Base-by-base conservation (phyloP, 92 coral and sea anemone genomes). In the Virgularia gustaviana region DNA sequence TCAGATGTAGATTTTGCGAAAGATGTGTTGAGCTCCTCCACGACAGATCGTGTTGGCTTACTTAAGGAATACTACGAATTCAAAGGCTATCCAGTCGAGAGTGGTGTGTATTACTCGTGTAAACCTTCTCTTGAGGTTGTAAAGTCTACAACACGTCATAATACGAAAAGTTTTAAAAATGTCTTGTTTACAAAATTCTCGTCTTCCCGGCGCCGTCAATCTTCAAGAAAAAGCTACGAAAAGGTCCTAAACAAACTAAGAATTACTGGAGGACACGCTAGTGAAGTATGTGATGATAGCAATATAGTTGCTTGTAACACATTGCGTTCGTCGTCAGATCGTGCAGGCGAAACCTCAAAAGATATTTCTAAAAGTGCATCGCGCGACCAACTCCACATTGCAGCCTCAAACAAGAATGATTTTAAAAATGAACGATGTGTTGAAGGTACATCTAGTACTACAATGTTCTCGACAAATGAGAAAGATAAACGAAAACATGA, bases 1-100 rank as follows among this genome's bases (percentile, higher is more conserved):
- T 86, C 91, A 71, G 89, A 81, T 49, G 75, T 81, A 55, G 85
- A 81, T 49, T 56, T 89, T 18, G 96, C 96, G 30, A 44, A 75
- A 70, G 78, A 76, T 49, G 77, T 89, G 0, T 43, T 81, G 24
- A 56, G 57, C 9, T 51, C 77, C 38, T 57, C 47, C 24, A 70
- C 52, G 8, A 72, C 27, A 15, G 85, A 86, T n/a, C 75, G 86
- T 41, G 67, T 67, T 36, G 72, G 49, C 30, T 57, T 83, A 73
- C 64, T 89, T 16, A 81, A 70, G 77, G 47, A 73, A 20, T 89
- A 61, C 62, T 89, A 89, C 51, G 49, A 73, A 15, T 71, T 19
- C 42, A 87, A 75, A 49, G 29, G 52, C 19, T 68, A 68, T 51
- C 75, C 75, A 0, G 35, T 2, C 35, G 75, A 68, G 13, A 68